These are phyloP conservation scores for Sitophilus oryzae DNA, from an alignment of 1,140 invertebrate species.

Conservation along the genomic window DNA sequence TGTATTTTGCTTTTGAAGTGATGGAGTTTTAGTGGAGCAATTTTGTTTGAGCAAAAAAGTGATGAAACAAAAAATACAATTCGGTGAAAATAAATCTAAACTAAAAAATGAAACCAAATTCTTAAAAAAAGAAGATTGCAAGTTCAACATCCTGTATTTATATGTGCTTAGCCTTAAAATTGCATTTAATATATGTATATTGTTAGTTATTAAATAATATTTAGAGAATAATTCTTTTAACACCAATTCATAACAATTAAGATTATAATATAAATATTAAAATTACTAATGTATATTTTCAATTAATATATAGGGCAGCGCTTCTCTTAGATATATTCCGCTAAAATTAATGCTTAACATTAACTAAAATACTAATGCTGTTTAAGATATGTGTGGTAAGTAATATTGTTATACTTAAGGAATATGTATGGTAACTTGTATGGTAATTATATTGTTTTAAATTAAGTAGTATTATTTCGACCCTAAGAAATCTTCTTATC, in stretches of 20 bases:
- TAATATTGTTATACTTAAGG: slow-evolving; percentile 35
- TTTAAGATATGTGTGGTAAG: slow-evolving; percentile 26
- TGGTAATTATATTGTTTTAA: slow-evolving; percentile 36
- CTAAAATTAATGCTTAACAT: slow-evolving; percentile 10
- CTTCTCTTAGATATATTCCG: slow-evolving; percentile 19
- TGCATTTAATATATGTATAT: slow-evolving; percentile 18
- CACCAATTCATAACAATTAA: slow-evolving; percentile 8
- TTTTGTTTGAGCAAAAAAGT: no score
- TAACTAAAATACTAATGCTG: slow-evolving; percentile 21
- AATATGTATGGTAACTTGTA: slow-evolving; percentile 31
- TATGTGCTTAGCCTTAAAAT: slow-evolving; percentile 16
- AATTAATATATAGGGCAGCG: slow-evolving; percentile 18
- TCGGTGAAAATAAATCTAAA: slow-evolving; percentile 4
- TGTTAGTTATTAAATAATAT: slow-evolving; percentile 16
- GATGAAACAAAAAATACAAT: no score
- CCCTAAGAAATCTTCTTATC: background rate
- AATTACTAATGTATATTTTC: slow-evolving; percentile 14
- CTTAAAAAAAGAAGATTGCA: background rate
- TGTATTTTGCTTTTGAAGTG: no score
- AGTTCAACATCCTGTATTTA: slow-evolving; percentile 4
- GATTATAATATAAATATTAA: slow-evolving; percentile 6
- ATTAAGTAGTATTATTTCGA: slow-evolving; percentile 10
- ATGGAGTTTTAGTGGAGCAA: no score
- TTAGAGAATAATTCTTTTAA: slow-evolving; percentile 12
- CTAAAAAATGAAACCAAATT: background rate